Evolutionary conservation across 2,888 invertebrate species (phyloP), one percentile per base, ranked within the genome.

Genomic region (Sinelater perroti): DNA sequence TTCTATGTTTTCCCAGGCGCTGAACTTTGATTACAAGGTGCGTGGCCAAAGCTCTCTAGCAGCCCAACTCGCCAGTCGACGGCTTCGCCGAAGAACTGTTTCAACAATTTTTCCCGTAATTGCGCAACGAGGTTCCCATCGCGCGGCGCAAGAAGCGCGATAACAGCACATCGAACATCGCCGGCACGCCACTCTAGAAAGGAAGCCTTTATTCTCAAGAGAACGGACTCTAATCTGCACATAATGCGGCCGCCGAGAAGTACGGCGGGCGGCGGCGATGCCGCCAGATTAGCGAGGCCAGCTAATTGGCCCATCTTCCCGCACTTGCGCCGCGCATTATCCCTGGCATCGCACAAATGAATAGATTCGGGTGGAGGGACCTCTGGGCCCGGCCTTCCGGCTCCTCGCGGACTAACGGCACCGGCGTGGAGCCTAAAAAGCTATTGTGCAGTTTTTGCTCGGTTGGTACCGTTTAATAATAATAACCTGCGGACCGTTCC

Each of bases 161-260:
- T 35, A 44, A 44, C 52, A 11, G 52, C 20, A 33, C 50, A 44
- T 35, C 35, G n/a, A n/a, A n/a, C n/a, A 38, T 33, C 35, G 18
- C 20, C 31, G 20, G 40, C 50, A 56, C 46, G 54, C 46, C 21
- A 52, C 42, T 24, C 26, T 52, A 55, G 54, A 56, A 56, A 59
- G 59, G 63, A 61, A 59, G 63, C 42, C 56, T 58, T 56, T 59
- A 59, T 63, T 63, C 63, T 56, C 61, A 57, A 46, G 52, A 52
- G 52, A 57, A 57, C 33, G 30, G 20, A 24, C 46, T 52, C 47
- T 57, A 46, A 63, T 63, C 61, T 53, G 61, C 58, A 51, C 49
- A 62, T 62, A 57, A 56, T 62, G 50, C n/a, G n/a, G n/a, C n/a
- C n/a, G n/a, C n/a, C n/a, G n/a, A n/a, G n/a, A n/a, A n/a, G n/a